phyloP scores from a whole-genome alignment of 1,140 invertebrate genomes.

The Drosophila varians region DNA sequence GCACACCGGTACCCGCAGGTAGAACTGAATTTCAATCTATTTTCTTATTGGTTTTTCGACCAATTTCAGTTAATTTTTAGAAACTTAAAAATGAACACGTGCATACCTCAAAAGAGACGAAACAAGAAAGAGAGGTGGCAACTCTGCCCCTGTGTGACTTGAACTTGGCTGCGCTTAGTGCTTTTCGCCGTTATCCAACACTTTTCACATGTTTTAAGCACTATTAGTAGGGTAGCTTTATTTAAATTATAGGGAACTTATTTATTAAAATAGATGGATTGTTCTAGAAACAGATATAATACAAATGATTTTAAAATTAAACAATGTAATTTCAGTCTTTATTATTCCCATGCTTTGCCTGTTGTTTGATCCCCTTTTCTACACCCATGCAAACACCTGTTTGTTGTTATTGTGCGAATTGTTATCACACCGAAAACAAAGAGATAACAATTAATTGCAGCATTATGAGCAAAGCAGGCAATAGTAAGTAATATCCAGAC shows the following conservation, averaged over 20 bases:
- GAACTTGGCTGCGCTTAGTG: constrained; percentile 35
- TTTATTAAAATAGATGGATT: not conserved
- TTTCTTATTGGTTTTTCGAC: constrained; percentile 16
- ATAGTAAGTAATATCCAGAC: constrained; percentile 34
- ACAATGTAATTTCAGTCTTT: no score
- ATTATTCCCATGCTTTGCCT: no score
- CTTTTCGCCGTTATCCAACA: not conserved
- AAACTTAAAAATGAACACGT: constrained; percentile 42
- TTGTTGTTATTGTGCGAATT: constrained; percentile 12
- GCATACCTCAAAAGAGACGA: constrained; percentile 51
- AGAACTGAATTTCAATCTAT: not conserved
- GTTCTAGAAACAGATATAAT: not conserved
- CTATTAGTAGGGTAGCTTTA: not conserved
- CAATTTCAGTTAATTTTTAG: constrained; percentile 4
- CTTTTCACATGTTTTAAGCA: not conserved
- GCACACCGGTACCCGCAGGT: not conserved
- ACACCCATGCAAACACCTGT: constrained; percentile 15
- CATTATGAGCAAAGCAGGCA: constrained; percentile 40
- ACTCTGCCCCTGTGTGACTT: constrained; percentile 5
- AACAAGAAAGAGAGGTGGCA: constrained; percentile 60
- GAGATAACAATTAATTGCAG: constrained; percentile 21
- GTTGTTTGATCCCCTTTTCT: not conserved
- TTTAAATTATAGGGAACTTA: not conserved
- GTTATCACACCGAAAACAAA: constrained; percentile 45
- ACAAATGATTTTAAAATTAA: not conserved